phyloP scores from a whole-genome alignment of 37 sponge, comb jelly and placozoan genomes.

The Corticium candelabrum region DNA sequence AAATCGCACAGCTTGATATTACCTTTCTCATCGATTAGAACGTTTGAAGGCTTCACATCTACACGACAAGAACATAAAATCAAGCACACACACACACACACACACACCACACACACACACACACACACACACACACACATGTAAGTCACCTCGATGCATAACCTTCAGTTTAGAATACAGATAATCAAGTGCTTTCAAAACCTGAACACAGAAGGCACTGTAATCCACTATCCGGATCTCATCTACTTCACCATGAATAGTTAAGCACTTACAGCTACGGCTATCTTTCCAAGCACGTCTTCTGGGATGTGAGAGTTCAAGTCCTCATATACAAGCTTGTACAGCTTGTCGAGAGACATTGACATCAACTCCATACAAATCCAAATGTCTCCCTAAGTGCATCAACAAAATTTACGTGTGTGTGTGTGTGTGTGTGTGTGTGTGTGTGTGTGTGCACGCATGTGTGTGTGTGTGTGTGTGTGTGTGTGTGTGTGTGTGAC shows the following conservation, averaged over 20 bases:
- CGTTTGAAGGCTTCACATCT: constrained; percentile 94
- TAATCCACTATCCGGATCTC: too few relatives aligned
- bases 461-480: background rate
- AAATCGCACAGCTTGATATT: constrained; percentile 96
- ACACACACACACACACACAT: background rate
- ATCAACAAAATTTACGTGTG: background rate
- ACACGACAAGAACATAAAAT: constrained; percentile 5
- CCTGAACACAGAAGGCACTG: constrained; percentile 28
- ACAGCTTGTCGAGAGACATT: constrained; percentile 78
- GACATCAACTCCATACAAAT: constrained; percentile 95
- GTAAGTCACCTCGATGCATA: constrained; percentile 64
- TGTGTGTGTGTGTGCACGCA: background rate
- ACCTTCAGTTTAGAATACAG: constrained; percentile 59
- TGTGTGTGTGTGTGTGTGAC: background rate
- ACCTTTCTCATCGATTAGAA: constrained; percentile 66
- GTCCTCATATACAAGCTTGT: constrained; percentile 58
- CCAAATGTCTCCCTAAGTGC: constrained; percentile 77
- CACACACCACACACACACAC: constrained; percentile 9
- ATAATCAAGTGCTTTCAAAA: constrained; percentile 61
- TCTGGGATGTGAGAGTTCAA: constrained; percentile 64
- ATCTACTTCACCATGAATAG: too few relatives aligned
- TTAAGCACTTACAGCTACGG: constrained; percentile 50
- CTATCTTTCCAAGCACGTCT: constrained; percentile 69
- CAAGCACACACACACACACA: background rate
- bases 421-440: constrained; percentile 11